Evolutionary conservation across 64 coral and sea anemone genomes (phyloP), one percentile per base, ranked within the genome.

Genomic region (Stylophora pistillata): DNA sequence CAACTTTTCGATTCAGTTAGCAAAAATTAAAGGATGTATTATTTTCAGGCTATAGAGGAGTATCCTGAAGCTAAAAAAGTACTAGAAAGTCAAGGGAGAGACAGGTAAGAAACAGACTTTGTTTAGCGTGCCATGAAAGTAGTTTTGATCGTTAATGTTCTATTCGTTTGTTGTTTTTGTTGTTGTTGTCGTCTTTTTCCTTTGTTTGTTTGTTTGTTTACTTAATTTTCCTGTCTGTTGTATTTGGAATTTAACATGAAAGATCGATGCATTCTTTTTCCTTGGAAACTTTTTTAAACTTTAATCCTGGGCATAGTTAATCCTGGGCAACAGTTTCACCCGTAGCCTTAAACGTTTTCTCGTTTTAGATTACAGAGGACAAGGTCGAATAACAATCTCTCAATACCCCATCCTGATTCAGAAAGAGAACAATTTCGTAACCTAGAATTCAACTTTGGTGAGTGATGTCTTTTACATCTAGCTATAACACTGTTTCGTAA

Each of bases 51-150:
- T 20, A 70, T 94, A 55, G 87, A 94, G 25, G 92, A 94, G 52
- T 94, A 94, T 86, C 92, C 92, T 61, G 92, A 94, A 12, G 92
- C 92, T 29, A 83, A 94, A 59, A 74, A 88, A 55, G 87, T 94
- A 2, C 87, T 94, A 15, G 92, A 94, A 78, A 63, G 72, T 72
- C 92, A 94, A 79, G 92, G 92, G 32, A 75, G 92, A 32, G 92
- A 94, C 62, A 89, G 92, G 92, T 94, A 82, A 63, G 1, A n/a
- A 68, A n/a, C 11, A 2, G 12, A 25, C 26, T 68, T n/a, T 26
- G 26, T 68, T 64, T n/a, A 18, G 37, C 37, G 37, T 4, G 37
- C 3, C 37, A 47, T 4, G 37, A 7, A 7, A 47, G 37, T 4
- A 47, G 37, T 47, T 47, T 47, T 47, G 37, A 7, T 4, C 37